Base-by-base conservation (phyloP, 2,113 vertebrate genomes). In the Upupa epops region DNA sequence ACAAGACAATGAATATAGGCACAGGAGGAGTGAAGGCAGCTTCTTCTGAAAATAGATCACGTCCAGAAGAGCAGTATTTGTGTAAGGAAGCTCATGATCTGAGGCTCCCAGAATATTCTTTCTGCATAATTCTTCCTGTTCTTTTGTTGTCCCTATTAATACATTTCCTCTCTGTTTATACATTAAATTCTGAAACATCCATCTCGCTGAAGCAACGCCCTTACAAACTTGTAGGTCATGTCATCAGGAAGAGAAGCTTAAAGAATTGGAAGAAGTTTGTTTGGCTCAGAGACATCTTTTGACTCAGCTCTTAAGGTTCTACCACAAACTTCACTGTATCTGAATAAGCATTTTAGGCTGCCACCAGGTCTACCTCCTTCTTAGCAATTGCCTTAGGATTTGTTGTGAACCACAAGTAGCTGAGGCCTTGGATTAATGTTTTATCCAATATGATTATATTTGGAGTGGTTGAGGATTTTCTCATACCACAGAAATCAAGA, bases 401-500 rank as follows among this genome's bases (percentile, higher is more conserved):
- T 88, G 25, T 66, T 89, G 63, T 90, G 90, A 88, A 24, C 71
- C 74, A 69, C 83, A 72, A 84, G 81, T 76, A 75, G 51, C 75
- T 70, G 40, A 82, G 59, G 75, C 66, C 68, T 82, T 79, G 51
- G 66, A 59, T 79, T 88, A 83, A 51, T n/a, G 10, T 73, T 92
- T 94, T 92, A 72, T 92, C 81, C 63, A 48, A 10, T 79, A 17
- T 45, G 37, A 65, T 73, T 89, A 31, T 72, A n/a, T 63, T 87
- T 86, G 66, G 55, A 93, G 66, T 73, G 42, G n/a, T 34, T 84
- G 63, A 82, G 89, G 68, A 56, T 85, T 70, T 71, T 79, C 74
- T 93, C n/a, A 17, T 94, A 52, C 71, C 71, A 59, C 56, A 59
- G 63, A 88, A 90, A 70, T 80, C 66, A 84, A 92, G 88, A 92